Evolutionary conservation across 2,113 vertebrate species (phyloP).

Genomic region (Peromyscus polionotus): DNA sequence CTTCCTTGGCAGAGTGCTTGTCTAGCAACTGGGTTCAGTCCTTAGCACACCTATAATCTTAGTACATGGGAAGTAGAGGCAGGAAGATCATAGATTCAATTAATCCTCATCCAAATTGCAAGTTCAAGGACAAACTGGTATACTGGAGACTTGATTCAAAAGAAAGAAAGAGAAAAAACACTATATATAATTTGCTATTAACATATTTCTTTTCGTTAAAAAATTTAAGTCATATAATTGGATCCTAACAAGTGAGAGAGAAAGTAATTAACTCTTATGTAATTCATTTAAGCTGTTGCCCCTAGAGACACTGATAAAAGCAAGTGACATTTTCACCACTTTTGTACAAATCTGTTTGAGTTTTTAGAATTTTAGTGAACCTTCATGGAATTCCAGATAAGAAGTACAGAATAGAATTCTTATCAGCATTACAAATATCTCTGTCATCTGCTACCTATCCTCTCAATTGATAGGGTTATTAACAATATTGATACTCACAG

Average conservation of each 20-base stretch:
- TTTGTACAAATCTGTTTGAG: neutral
- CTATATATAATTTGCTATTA: constrained; percentile 53
- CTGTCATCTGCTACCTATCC: neutral
- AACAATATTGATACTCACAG: constrained; percentile 10
- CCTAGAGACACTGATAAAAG: constrained; percentile 20
- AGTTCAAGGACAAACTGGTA: neutral
- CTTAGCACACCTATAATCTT: neutral
- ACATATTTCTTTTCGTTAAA: constrained; percentile 39
- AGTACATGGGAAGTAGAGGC: neutral
- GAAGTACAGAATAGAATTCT: neutral
- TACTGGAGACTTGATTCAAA: neutral
- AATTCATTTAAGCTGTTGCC: constrained; percentile 16
- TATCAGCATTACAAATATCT: constrained; percentile 28
- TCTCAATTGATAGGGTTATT: neutral
- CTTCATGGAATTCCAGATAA: neutral
- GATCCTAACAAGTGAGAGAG: constrained; percentile 44
- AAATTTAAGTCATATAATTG: constrained; percentile 35
- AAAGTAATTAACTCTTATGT: constrained; percentile 64
- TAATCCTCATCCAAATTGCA: neutral
- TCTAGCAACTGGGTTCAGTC: neutral
- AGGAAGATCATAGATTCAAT: neutral
- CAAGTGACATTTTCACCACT: neutral
- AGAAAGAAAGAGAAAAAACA: neutral
- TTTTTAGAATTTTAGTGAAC: constrained; percentile 31
- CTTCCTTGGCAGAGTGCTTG: neutral